A percentile compares a stretch with the other conserved stretches of the same genome.
These are phyloP conservation scores for Caenorhabditis sulstoni DNA, from an alignment of 2,888 invertebrate species.

Conservation along the genomic window DNA sequence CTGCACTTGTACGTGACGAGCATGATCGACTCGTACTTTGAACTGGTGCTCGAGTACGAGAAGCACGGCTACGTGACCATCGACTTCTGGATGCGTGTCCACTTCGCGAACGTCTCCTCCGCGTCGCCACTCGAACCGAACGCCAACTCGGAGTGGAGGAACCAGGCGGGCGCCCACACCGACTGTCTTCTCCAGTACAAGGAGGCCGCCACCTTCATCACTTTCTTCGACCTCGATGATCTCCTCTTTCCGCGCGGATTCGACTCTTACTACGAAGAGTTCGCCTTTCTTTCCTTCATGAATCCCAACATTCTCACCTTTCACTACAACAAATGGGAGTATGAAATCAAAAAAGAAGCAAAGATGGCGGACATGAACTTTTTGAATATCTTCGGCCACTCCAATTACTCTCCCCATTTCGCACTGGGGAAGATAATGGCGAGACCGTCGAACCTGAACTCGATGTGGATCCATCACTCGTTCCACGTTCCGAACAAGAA, in stretches of 20 bases:
- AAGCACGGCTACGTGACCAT: conserved; percentile 54
- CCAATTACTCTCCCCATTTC: conserved; percentile 8
- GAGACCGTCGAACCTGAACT: conserved; percentile 43
- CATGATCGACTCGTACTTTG: conserved; percentile 55
- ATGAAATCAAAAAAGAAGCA: conserved; percentile 15
- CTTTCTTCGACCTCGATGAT: conserved; percentile 63
- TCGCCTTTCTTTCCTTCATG: conserved; percentile 24
- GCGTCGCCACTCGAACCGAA: conserved; percentile 52
- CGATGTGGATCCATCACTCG: conserved; percentile 63
- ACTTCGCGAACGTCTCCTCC: conserved; percentile 18
- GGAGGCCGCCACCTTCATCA: conserved; percentile 57
- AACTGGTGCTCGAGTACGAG: conserved; percentile 58
- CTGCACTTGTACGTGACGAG: conserved; percentile 61
- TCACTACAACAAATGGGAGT: conserved; percentile 34
- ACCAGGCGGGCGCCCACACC: conserved; percentile 61
- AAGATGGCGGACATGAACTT: conserved; percentile 21
- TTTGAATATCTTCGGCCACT: conserved; percentile 27
- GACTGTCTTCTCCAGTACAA: conserved; percentile 65
- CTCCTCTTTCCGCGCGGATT: conserved; percentile 59
- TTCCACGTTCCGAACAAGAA: conserved; percentile 15
- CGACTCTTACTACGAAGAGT: conserved; percentile 57
- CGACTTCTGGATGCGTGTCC: conserved; percentile 55
- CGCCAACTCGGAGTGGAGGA: conserved; percentile 59
- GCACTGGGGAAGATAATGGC: conserved; percentile 57
- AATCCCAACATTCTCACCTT: conserved; percentile 33